phyloP scores from a whole-genome alignment of 2,888 invertebrate genomes.

The Sphinx pinastri region DNA sequence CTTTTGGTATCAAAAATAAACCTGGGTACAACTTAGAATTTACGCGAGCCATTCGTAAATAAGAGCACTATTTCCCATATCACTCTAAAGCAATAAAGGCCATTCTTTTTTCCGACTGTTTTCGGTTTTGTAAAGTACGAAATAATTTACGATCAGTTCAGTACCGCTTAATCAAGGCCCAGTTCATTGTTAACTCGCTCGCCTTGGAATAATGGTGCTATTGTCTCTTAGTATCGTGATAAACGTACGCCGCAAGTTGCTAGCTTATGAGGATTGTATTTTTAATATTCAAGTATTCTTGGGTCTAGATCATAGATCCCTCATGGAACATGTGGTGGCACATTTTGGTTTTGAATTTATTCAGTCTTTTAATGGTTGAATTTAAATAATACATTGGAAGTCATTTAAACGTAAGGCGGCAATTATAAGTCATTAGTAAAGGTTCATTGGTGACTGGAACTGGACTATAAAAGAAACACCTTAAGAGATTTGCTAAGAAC shows the following conservation, averaged over 20 bases:
- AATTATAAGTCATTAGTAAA: too few relatives aligned
- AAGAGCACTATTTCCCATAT: not conserved
- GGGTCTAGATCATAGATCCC: too few relatives aligned
- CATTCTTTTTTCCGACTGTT: constrained; percentile 16
- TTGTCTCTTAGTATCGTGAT: constrained; percentile 74
- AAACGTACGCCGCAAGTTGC: constrained; percentile 47
- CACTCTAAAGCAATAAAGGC: not conserved
- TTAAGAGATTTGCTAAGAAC: too few relatives aligned
- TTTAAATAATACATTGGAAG: too few relatives aligned
- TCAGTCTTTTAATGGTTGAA: too few relatives aligned
- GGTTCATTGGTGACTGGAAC: too few relatives aligned
- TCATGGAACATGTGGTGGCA: too few relatives aligned
- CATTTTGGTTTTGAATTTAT: too few relatives aligned
- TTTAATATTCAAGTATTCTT: not conserved
- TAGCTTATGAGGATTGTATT: constrained; percentile 20
- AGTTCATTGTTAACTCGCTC: constrained; percentile 72
- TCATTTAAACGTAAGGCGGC: too few relatives aligned
- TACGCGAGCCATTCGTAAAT: not conserved
- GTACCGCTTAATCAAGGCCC: constrained; percentile 75
- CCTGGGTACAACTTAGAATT: too few relatives aligned
- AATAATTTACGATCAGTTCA: constrained; percentile 69
- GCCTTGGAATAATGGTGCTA: constrained; percentile 68
- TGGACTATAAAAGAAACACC: too few relatives aligned
- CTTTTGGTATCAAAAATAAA: too few relatives aligned
- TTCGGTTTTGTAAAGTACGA: constrained; percentile 40